Base-by-base conservation (phyloP, 2,888 invertebrate species). In the Stenichneumon culpator region DNA sequence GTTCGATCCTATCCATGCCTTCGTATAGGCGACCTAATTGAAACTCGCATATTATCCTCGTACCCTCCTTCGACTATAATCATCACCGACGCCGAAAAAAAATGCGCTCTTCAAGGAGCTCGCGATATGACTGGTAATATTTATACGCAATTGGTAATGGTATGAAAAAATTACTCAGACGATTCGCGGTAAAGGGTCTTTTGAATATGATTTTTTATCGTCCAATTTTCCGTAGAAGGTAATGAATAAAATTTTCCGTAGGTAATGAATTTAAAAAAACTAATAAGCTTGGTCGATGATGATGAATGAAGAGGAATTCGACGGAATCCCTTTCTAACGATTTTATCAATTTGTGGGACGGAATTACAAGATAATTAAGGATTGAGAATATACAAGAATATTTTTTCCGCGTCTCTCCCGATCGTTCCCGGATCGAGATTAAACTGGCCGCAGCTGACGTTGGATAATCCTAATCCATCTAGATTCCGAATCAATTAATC, bases 1-100 rank as follows among this genome's bases (percentile, higher is more conserved):
- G 74, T 47, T 85, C 79, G 75, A 85, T 72, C 44, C 54, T 79
- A 57, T 79, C 52, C 60, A 60, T 52, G 52, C n/a, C 36, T 69
- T 32, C 47, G 5, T 70, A 54, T 63, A 19, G 44, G 14, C 16
- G 7, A 3, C 70, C 60, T 82, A 77, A 82, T 82, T 75, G 82
- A 82, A 82, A 70, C 44, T 63, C 39, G 22, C 65, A 28, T 16
- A 70, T 39, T 54, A 82, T 39, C 54, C 54, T 70, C 77, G 47
- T 50, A 52, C 28, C 68, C 54, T 39, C 52, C 68, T 16, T 14
- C 39, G 28, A 52, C 74, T n/a, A 11, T 60, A 36, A 74, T 67
- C 54, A 52, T 19, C 50, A 50, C 22, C 25, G n/a, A 32, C 63
- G 32, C 2, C 14, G 14, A 16, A 25, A 60, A 72, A 52, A 72